Base-by-base conservation (phyloP, 2,888 invertebrate species). In the Lamellibrachia columna region DNA sequence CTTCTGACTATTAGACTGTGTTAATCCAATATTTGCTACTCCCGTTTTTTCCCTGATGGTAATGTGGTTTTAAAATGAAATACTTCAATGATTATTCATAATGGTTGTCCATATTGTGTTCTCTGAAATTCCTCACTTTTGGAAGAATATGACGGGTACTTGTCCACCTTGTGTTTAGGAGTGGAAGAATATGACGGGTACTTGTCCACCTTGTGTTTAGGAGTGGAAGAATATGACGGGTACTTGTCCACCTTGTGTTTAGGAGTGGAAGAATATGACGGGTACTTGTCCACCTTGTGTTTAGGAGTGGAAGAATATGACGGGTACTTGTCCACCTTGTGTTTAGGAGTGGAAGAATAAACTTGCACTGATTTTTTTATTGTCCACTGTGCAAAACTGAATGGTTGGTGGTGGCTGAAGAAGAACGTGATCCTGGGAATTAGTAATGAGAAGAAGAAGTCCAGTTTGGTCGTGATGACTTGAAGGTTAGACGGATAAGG, bases 401-500 rank as follows among this genome's bases (percentile, higher is more conserved):
- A 15, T 58, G 58, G n/a, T n/a, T 75, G 75, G 15, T n/a, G 3
- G n/a, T 4, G 75, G 75, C 15, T 75, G 75, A 75, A 75, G 75
- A 22, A 75, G n/a, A 75, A 75, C 75, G n/a, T 22, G 22, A 75
- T 22, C n/a, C 75, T 75, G 75, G 75, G 15, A 75, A 75, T 75
- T 75, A 75, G 6, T 3, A 75, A 75, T n/a, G 4, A 75, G 75
- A 75, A 15, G n/a, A 15, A 22, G 75, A 75, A 15, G 75, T 75
- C 75, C n/a, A 75, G n/a, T 75, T 75, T 75, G 75, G n/a, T 75
- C 75, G 22, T 75, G 75, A 75, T 75, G 75, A 75, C 22, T 75
- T 75, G n/a, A 75, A 75, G 75, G n/a, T n/a, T 75, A 15, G 22
- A 75, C 6, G n/a, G 75, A 75, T n/a, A 75, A 75, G 75, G 75